A percentile compares a stretch with the other conserved stretches of the same genome.
Evolutionary conservation across 2,888 invertebrate genomes (phyloP).

Genomic region (Aporophyla nigra): DNA sequence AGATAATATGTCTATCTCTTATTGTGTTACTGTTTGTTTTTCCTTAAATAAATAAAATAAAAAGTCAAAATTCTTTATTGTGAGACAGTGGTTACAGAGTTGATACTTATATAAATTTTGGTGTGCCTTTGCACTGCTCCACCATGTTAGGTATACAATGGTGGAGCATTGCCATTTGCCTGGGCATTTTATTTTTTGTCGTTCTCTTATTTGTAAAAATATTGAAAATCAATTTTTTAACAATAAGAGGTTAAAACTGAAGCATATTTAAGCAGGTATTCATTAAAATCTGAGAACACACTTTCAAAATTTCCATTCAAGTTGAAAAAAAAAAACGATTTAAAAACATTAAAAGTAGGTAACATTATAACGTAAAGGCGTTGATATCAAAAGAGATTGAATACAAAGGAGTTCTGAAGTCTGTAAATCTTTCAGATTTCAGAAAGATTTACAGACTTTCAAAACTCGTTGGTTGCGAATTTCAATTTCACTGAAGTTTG

Average conservation of each 20-base stretch:
- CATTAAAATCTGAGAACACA: neutral
- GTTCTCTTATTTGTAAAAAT: too few species aligned
- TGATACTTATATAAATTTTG: too few species aligned
- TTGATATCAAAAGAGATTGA: neutral
- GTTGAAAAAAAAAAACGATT: neutral
- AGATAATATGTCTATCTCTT: too few species aligned
- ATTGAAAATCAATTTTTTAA: neutral
- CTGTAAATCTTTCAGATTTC: conserved; percentile 21
- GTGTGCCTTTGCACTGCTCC: too few species aligned
- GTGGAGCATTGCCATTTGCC: too few species aligned
- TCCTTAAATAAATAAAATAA: too few species aligned
- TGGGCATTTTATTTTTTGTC: too few species aligned
- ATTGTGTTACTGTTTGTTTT: too few species aligned
- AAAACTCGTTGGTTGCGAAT: neutral
- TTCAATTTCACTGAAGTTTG: conserved; percentile 17
- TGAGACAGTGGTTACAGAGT: too few species aligned
- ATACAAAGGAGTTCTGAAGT: conserved; percentile 22
- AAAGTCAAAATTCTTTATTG: too few species aligned
- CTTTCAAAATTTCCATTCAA: neutral
- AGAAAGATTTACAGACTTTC: too few species aligned
- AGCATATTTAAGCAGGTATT: neutral
- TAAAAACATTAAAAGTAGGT: neutral
- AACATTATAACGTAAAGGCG: neutral
- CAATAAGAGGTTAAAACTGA: neutral
- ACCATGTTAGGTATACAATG: too few species aligned